A percentile compares a stretch with the other conserved stretches of the same genome.
Evolutionary conservation across 2,888 invertebrate genomes (phyloP).

Genomic region (Galerucella calmariensis): DNA sequence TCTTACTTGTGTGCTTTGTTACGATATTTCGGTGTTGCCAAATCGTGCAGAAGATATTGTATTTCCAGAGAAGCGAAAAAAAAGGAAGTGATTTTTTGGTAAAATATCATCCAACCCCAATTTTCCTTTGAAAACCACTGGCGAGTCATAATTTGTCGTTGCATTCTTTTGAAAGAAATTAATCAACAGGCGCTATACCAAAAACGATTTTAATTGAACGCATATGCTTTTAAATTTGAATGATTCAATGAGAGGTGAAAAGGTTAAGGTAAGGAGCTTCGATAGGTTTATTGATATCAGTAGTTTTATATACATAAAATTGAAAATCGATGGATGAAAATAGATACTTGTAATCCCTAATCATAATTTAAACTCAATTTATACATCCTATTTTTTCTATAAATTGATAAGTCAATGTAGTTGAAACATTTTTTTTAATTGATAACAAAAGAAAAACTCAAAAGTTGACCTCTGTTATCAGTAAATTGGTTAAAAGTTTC

Average conservation of each 20-base stretch:
- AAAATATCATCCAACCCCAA: conserved; percentile 5
- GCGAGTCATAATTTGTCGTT: too few relatives aligned
- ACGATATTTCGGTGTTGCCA: conserved; percentile 31
- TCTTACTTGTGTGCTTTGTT: conserved; percentile 27
- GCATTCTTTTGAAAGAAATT: too few relatives aligned
- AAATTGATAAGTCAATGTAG: conserved; percentile 30
- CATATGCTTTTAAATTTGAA: too few relatives aligned
- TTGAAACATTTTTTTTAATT: conserved; percentile 24
- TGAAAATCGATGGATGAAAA: too few relatives aligned
- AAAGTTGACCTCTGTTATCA: conserved; percentile 39
- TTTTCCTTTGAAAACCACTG: neutral
- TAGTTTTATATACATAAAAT: too few relatives aligned
- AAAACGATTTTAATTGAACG: too few relatives aligned
- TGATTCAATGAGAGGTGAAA: too few relatives aligned
- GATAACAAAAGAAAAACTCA: conserved; percentile 35
- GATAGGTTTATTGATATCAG: neutral
- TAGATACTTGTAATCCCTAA: neutral
- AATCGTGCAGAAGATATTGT: conserved; percentile 8
- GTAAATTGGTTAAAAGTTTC: conserved; percentile 34
- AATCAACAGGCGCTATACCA: too few relatives aligned
- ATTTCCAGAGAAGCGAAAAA: conserved; percentile 8
- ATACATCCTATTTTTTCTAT: conserved; percentile 24
- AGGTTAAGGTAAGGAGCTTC: too few relatives aligned
- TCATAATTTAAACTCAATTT: conserved; percentile 28
- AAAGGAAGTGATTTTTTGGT: neutral